These are phyloP conservation scores for Agriopis aurantiaria DNA, from an alignment of 2,888 invertebrate species.

Conservation along the genomic window DNA sequence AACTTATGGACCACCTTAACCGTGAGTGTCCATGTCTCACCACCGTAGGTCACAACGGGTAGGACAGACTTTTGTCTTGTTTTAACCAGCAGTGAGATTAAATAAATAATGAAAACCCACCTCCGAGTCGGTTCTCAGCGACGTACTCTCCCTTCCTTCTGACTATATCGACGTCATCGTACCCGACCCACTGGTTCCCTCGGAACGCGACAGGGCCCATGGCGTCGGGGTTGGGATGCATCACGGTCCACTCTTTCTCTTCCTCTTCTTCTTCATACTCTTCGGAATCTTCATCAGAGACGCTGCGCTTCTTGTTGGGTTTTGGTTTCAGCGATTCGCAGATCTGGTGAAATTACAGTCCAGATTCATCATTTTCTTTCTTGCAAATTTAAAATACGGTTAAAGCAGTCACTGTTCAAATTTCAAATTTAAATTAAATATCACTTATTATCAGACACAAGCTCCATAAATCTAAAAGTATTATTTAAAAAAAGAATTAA, in stretches of 20 bases:
- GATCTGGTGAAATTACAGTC: constrained; percentile 85
- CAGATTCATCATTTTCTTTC: too few relatives aligned
- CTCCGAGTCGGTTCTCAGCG: constrained; percentile 93
- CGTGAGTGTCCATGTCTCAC: too few relatives aligned
- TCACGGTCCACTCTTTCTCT: constrained; percentile 90
- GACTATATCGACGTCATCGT: constrained; percentile 95
- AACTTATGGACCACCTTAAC: too few relatives aligned
- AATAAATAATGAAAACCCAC: constrained; percentile 64
- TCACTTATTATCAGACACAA: too few relatives aligned
- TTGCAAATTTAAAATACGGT: too few relatives aligned
- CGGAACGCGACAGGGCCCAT: constrained; percentile 95
- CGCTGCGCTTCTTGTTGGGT: constrained; percentile 62
- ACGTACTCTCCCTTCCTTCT: constrained; percentile 94
- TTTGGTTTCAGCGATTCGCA: constrained; percentile 90
- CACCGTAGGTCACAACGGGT: too few relatives aligned
- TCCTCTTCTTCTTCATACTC: constrained; percentile 83
- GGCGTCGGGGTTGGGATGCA: constrained; percentile 92
- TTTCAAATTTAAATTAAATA: too few relatives aligned
- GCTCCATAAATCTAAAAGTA: too few relatives aligned
- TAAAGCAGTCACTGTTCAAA: too few relatives aligned
- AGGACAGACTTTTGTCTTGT: too few relatives aligned
- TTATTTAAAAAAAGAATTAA: too few relatives aligned
- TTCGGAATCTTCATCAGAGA: constrained; percentile 75
- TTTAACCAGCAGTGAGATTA: too few relatives aligned
- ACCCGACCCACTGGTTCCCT: constrained; percentile 97